phyloP scores from a whole-genome alignment of 2,888 invertebrate genomes.

The Pherbina coryleti region DNA sequence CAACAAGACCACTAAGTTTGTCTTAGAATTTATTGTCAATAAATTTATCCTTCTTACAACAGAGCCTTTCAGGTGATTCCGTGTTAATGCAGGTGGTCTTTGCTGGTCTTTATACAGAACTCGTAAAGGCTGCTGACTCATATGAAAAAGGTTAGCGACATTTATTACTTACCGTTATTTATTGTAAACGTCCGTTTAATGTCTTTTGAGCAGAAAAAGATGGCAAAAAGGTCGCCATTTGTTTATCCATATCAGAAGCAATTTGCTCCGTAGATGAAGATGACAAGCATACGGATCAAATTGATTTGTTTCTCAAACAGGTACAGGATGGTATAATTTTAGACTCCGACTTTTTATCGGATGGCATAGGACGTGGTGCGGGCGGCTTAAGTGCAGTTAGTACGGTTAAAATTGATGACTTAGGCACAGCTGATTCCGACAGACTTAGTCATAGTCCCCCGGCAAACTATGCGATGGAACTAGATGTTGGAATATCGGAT shows the following conservation, averaged over 20 bases:
- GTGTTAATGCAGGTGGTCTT: slow-evolving; percentile 80
- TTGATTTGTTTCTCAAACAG: slow-evolving; percentile 75
- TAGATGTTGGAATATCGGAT: slow-evolving; percentile 70
- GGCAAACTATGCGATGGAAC: slow-evolving; percentile 64
- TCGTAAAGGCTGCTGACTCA: slow-evolving; percentile 71
- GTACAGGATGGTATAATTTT: slow-evolving; percentile 72
- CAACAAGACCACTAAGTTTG: slow-evolving; percentile 76
- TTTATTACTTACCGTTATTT: background rate
- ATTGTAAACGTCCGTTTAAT: background rate
- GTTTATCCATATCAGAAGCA: slow-evolving; percentile 82
- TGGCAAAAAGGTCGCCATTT: slow-evolving; percentile 72
- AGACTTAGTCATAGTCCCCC: slow-evolving; percentile 64
- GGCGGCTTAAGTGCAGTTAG: slow-evolving; percentile 64
- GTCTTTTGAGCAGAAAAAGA: slow-evolving; percentile 40
- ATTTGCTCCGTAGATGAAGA: slow-evolving; percentile 85
- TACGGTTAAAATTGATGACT: slow-evolving; percentile 65
- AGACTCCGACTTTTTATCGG: slow-evolving; percentile 54
- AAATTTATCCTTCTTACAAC: no score
- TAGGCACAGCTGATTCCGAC: slow-evolving; percentile 58
- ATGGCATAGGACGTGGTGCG: slow-evolving; percentile 41
- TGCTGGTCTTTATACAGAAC: slow-evolving; percentile 77
- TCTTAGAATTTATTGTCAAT: background rate
- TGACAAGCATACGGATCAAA: slow-evolving; percentile 82
- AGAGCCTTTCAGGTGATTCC: slow-evolving; percentile 69
- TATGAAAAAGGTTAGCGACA: slow-evolving; percentile 56